These are phyloP conservation scores for Neolamprologus longior DNA, from an alignment of 2,113 vertebrate genomes.

Conservation along the genomic window DNA sequence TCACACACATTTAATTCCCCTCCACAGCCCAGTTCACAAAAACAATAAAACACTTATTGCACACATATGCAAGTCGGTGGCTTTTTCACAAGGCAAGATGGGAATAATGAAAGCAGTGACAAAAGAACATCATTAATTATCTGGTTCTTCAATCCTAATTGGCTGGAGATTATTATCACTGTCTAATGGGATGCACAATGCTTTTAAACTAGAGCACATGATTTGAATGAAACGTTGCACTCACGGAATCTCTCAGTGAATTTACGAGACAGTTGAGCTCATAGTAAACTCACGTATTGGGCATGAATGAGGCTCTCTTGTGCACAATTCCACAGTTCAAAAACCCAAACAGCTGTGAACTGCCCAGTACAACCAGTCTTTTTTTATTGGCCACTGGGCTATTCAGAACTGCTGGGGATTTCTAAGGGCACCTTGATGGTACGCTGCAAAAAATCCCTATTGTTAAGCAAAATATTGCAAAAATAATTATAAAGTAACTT, in stretches of 20 bases:
- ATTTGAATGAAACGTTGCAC: not conserved
- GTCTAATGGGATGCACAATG: constrained; percentile 33
- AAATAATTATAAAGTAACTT: not conserved
- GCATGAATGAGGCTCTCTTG: not conserved
- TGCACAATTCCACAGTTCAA: constrained; percentile 3
- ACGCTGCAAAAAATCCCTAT: not conserved
- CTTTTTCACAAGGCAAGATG: constrained; percentile 29
- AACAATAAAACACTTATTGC: constrained; percentile 52
- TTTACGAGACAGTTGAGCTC: constrained; percentile 7
- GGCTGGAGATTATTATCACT: constrained; percentile 36
- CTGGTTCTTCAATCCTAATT: constrained; percentile 40
- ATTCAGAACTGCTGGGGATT: constrained; percentile 33
- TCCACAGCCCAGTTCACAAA: constrained; percentile 46
- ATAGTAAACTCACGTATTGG: not conserved
- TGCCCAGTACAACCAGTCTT: not conserved
- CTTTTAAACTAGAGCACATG: not conserved
- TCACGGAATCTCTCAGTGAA: not conserved
- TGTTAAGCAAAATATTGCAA: not conserved
- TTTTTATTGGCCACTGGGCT: constrained; percentile 12
- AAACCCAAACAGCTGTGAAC: constrained; percentile 1
- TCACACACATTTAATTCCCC: constrained; percentile 9
- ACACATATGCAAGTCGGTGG: constrained; percentile 24
- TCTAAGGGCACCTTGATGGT: constrained; percentile 41
- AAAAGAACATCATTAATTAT: constrained; percentile 48
- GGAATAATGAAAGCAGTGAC: constrained; percentile 33